Evolutionary conservation across 2,888 invertebrate species (phyloP).

Genomic region (Tachina lurida): DNA sequence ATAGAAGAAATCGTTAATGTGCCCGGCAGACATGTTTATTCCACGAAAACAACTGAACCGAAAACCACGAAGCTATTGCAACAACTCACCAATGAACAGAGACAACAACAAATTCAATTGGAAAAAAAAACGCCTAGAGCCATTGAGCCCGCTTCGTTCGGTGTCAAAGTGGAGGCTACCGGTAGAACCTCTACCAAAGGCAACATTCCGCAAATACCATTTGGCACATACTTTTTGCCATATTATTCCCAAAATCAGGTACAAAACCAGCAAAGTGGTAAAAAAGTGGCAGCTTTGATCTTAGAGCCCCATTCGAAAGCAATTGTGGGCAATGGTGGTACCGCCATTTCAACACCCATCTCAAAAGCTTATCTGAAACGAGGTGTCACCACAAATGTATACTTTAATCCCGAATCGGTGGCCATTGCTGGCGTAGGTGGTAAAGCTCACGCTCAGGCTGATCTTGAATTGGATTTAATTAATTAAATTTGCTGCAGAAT

Average conservation of each 20-base stretch:
- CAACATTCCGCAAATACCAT: slow-evolving; percentile 79
- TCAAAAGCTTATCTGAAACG: slow-evolving; percentile 86
- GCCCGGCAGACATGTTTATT: slow-evolving; percentile 77
- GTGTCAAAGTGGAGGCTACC: slow-evolving; percentile 79
- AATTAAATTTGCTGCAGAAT: slow-evolving; percentile 69
- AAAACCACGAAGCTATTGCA: neutral
- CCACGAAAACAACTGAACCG: slow-evolving; percentile 69
- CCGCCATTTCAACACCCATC: slow-evolving; percentile 88
- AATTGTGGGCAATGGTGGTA: slow-evolving; percentile 86
- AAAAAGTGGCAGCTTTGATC: slow-evolving; percentile 82
- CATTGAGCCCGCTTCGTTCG: slow-evolving; percentile 34
- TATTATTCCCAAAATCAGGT: slow-evolving; percentile 74
- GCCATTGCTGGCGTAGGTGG: slow-evolving; percentile 90
- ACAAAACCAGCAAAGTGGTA: slow-evolving; percentile 49
- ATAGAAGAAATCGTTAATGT: slow-evolving; percentile 80
- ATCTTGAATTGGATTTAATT: slow-evolving; percentile 85
- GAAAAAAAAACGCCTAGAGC: slow-evolving; percentile 59
- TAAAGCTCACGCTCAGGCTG: slow-evolving; percentile 89
- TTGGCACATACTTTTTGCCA: slow-evolving; percentile 80
- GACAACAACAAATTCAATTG: slow-evolving; percentile 1
- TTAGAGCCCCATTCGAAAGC: slow-evolving; percentile 88
- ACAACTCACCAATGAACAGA: neutral
- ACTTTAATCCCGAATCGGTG: slow-evolving; percentile 87
- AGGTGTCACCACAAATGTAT: slow-evolving; percentile 86
- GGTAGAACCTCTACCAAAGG: slow-evolving; percentile 79